Evolutionary conservation across 1,140 invertebrate species (phyloP), one percentile per base, ranked within the genome.

Genomic region (Temnothorax curvispinosus): DNA sequence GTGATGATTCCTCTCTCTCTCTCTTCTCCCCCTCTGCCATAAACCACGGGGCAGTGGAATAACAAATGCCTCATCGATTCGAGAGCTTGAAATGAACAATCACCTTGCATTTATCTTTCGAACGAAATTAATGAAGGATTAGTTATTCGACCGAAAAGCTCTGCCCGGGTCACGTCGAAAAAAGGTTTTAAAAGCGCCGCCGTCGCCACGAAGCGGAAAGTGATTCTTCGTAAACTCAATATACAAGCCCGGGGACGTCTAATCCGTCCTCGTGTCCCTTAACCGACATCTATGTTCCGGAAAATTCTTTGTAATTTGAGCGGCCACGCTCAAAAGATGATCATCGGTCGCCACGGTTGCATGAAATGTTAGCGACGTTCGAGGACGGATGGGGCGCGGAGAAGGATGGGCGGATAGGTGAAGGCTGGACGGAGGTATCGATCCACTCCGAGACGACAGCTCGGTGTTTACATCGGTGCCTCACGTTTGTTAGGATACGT

Each of bases 381-480:
- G 56, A 41, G 71, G 52, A 44, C 47, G 76, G 41, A 58, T 44
- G 65, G 76, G 75, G 75, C 32, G 62, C 47, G 64, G 47, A 62
- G 72, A 32, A 78, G 67, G 71, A 74, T 47, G 35, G 58, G 15
- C 13, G 32, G 72, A 56, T 56, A 75, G 81, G 41, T 72, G 71
- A 75, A 85, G 72, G 41, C 27, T 41, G 15, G 65, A 13, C 47
- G 35, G n/a, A 38, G 56, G 41, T 82, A 86, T 86, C 85, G 85
- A 86, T 86, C 85, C 85, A 21, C 75, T 18, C 64, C 77, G 85
- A 71, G 64, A 78, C 81, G 85, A 69, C 85, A 58, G 78, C 65
- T 47, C 41, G 15, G 41, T 80, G 77, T 86, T 86, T 86, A 86
- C 77, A 82, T 58, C 85, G 75, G 38, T 67, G 44, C 47, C 82